A percentile compares a stretch with the other conserved stretches of the same genome.
Evolutionary conservation across 1,140 invertebrate species (phyloP).

Genomic region (Sitobion miscanthi): DNA sequence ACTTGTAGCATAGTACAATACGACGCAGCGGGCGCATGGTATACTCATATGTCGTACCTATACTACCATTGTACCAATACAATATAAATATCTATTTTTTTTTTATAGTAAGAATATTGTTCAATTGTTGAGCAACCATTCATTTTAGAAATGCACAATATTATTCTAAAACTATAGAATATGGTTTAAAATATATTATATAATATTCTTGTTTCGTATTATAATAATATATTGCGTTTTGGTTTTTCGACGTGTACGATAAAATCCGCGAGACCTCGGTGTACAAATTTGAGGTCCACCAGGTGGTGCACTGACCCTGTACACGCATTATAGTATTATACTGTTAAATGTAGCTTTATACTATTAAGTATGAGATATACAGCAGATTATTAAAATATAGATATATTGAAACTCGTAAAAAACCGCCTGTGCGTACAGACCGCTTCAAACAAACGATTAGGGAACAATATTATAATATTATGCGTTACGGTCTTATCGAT

Average conservation of each 20-base stretch:
- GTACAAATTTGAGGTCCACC: neutral
- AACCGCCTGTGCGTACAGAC: neutral
- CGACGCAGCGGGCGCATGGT: no score
- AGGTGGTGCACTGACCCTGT: neutral
- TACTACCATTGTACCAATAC: neutral
- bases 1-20: neutral
- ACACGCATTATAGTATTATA: neutral
- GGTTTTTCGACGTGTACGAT: neutral
- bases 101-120: neutral
- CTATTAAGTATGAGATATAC: neutral
- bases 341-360: neutral
- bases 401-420: neutral
- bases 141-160: neutral
- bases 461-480: neutral
- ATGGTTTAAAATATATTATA: neutral
- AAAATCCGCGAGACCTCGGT: neutral
- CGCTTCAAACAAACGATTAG: neutral
- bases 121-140: neutral
- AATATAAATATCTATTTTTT: neutral
- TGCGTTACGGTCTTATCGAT: neutral
- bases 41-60: neutral
- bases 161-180: neutral
- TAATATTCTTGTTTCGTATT: neutral
- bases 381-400: neutral
- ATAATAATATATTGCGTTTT: neutral